Percentiles rank a stretch among this genome's conserved stretches.
Conservation (phyloP, 2,797 vertebrate species). For the Pelobates cultripes region DNA sequence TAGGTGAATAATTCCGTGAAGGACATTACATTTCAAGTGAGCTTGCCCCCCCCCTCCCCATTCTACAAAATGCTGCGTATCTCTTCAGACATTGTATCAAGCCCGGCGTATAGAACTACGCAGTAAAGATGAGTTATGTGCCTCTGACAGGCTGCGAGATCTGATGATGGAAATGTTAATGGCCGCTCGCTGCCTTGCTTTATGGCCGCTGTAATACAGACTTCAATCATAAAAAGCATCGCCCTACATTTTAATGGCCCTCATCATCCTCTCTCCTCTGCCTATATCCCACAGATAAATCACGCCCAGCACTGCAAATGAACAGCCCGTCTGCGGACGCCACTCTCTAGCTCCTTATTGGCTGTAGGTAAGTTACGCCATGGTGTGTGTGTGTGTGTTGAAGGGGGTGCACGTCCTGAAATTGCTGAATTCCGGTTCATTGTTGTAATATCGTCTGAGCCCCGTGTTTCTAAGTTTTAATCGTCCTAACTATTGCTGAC, state of each 20-base stretch:
- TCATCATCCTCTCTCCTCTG: constrained; percentile 76
- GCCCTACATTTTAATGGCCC: constrained; percentile 78
- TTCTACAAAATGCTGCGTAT: constrained; percentile 59
- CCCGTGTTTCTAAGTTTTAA: constrained; percentile 2
- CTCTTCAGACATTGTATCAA: constrained; percentile 72
- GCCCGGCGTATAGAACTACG: constrained; percentile 71
- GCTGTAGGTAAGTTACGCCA: constrained; percentile 65
- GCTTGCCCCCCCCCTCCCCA: constrained; percentile 46
- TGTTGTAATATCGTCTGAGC: constrained; percentile 26
- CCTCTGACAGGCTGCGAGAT: constrained; percentile 74
- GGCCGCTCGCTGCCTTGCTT: constrained; percentile 76
- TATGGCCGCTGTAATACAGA: constrained; percentile 78
- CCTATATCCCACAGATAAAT: constrained; percentile 77
- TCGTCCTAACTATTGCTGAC: not conserved
- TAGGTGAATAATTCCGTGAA: constrained; percentile 55
- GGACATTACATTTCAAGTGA: constrained; percentile 53
- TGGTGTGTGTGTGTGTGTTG: constrained; percentile 35
- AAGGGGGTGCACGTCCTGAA: constrained; percentile 22
- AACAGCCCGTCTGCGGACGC: constrained; percentile 68
- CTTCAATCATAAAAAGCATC: constrained; percentile 79
- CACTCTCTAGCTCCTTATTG: constrained; percentile 69
- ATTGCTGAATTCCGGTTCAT: constrained; percentile 30
- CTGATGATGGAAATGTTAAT: constrained; percentile 78
- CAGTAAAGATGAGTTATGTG: constrained; percentile 76
- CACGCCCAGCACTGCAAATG: constrained; percentile 68